Evolutionary conservation across 1,140 invertebrate genomes (phyloP).

Genomic region (Episyrphus balteatus): DNA sequence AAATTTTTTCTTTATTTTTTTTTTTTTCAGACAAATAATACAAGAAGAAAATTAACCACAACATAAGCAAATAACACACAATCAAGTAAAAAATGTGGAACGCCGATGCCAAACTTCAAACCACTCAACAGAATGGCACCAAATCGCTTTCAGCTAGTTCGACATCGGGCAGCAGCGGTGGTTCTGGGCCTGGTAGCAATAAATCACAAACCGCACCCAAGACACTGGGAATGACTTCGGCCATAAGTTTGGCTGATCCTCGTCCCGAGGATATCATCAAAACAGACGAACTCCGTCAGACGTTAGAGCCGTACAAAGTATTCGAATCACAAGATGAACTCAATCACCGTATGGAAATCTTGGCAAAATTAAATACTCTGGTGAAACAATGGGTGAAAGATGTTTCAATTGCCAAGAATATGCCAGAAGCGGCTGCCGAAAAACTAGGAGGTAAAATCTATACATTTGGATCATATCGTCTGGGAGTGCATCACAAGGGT

Average conservation of each 20-base stretch:
- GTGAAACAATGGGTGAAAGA: slow-evolving; percentile 89
- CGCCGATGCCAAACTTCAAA: slow-evolving; percentile 16
- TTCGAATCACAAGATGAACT: slow-evolving; percentile 87
- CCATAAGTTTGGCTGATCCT: slow-evolving; percentile 79
- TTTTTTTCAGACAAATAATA: no score
- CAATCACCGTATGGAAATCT: slow-evolving; percentile 74
- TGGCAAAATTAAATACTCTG: slow-evolving; percentile 75
- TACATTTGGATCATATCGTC: slow-evolving; percentile 93
- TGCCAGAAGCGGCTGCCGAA: slow-evolving; percentile 75
- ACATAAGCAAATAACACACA: background rate
- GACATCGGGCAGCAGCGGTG: slow-evolving; percentile 16
- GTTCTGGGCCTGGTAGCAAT: background rate
- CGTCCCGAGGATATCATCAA: slow-evolving; percentile 73
- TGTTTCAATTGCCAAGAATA: slow-evolving; percentile 75
- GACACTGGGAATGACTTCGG: slow-evolving; percentile 82
- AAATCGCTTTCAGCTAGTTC: slow-evolving; percentile 5
- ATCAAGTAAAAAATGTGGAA: slow-evolving; percentile 21
- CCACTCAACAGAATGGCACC: background rate
- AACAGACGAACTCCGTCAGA: slow-evolving; percentile 72
- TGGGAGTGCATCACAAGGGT: slow-evolving; percentile 89
- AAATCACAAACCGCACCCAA: slow-evolving; percentile 21
- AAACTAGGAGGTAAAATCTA: slow-evolving; percentile 95
- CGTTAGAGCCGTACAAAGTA: slow-evolving; percentile 75
- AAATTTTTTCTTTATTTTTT: no score
- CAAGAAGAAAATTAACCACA: slow-evolving; percentile 2